Evolutionary conservation across 2,797 vertebrate genomes (phyloP), one percentile per base, ranked within the genome.

Genomic region (Margarornis squamiger): DNA sequence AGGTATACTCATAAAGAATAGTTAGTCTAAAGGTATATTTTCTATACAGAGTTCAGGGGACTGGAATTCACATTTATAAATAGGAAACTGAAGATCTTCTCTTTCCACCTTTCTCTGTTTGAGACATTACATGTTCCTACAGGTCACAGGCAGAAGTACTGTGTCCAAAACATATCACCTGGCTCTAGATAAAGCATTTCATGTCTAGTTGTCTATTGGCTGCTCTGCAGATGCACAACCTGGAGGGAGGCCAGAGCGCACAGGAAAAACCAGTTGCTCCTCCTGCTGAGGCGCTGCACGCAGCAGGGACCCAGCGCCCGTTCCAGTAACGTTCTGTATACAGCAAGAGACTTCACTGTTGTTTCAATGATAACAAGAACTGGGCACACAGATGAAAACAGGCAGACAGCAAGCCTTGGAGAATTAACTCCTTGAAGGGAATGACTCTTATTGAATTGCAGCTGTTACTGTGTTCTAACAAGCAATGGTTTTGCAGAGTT

Each of bases 211-310:
- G 30, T 66, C 67, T 89, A 0, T 6, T 66, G 55, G 46, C 59
- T 93, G 87, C 45, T 11, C 2, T 79, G 61, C 45, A 68, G 29
- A 82, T 30, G 41, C 57, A 59, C 45, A 48, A 5, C 55, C 76
- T 86, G 93, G 77, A 86, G 61, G 27, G 55, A 86, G 45, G 59
- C 92, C 90, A 94, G 55, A 57, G 49, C 0, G 18, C 61, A 80
- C 81, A 76, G 41, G 91, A 91, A 96, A 93, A 96, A 94, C 49
- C 71, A 43, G 89, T 83, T 94, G 61, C 78, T 83, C 6, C 9
- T 71, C 32, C 52, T 92, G 72, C 78, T 71, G 61, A 84, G 55
- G 79, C 67, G 36, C 38, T 23, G 38, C 18, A 41, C 22, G 36
- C 0, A 8, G 51, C 58, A 65, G 39, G 29, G 26, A 75, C 49